phyloP scores from a whole-genome alignment of 1,140 invertebrate genomes.

The Homarus americanus region DNA sequence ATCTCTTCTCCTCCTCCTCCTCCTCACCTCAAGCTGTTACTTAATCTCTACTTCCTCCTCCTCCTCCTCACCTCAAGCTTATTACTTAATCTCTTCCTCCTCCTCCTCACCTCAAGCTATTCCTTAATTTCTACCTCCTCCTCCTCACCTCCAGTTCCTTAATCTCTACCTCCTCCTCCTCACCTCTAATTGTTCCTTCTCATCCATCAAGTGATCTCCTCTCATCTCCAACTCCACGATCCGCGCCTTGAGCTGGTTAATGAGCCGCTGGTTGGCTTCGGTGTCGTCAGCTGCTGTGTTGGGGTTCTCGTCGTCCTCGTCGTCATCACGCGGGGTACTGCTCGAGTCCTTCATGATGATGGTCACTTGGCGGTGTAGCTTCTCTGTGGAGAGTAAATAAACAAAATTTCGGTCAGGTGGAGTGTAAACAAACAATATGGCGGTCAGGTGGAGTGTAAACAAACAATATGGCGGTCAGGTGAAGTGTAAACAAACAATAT shows the following conservation, averaged over 20 bases:
- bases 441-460: too few species aligned
- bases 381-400: conserved; percentile 32
- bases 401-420: background rate
- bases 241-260: conserved; percentile 52
- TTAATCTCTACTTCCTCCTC: too few species aligned
- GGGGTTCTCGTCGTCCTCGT: conserved; percentile 1
- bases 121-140: too few species aligned
- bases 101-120: too few species aligned
- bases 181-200: conserved; percentile 64
- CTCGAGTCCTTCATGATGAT: conserved; percentile 65
- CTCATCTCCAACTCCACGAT: conserved; percentile 57
- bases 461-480: too few species aligned
- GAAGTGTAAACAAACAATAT: too few species aligned
- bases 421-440: too few species aligned
- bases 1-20: too few species aligned
- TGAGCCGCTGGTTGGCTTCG: conserved; percentile 58
- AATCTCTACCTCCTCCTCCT: background rate
- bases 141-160: background rate
- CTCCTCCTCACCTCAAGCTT: too few species aligned
- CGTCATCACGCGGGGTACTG: background rate
- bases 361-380: conserved; percentile 61
- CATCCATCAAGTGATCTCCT: conserved; percentile 51
- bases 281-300: conserved; percentile 11
- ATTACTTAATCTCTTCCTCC: too few species aligned
- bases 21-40: too few species aligned